phyloP scores from a whole-genome alignment of 2,797 vertebrate genomes.

The Amniataba percoides region DNA sequence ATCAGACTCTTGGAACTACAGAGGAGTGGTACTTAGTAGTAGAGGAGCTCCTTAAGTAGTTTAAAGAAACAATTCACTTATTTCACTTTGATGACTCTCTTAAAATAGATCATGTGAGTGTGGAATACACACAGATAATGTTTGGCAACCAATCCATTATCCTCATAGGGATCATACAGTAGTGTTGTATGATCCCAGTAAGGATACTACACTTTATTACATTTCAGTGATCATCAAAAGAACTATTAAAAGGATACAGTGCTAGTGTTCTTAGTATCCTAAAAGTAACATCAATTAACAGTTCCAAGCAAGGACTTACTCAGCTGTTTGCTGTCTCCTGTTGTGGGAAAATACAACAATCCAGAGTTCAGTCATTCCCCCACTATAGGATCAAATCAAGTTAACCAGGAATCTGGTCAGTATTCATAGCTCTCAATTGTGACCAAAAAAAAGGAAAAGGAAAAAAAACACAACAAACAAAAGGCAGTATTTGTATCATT shows the following conservation, averaged over 20 bases:
- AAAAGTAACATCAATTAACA: constrained; percentile 11
- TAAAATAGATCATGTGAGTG: not conserved
- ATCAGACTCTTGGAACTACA: not conserved
- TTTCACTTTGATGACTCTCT: not conserved
- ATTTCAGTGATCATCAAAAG: not conserved
- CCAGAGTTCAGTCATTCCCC: constrained; percentile 18
- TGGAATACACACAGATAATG: not conserved
- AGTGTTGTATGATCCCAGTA: not conserved
- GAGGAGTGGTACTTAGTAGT: too few species aligned
- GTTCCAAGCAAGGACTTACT: not conserved
- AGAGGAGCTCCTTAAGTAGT: constrained; percentile 5
- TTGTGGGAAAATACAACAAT: constrained; percentile 26
- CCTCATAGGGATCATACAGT: too few species aligned
- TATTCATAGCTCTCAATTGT: constrained; percentile 26
- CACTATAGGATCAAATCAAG: constrained; percentile 20
- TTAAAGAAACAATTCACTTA: not conserved
- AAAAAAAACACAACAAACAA: constrained; percentile 12
- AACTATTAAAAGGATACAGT: not conserved
- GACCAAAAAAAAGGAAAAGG: not conserved
- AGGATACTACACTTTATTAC: not conserved
- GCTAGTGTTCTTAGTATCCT: not conserved
- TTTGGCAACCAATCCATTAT: not conserved
- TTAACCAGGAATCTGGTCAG: constrained; percentile 19
- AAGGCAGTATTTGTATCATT: constrained; percentile 28
- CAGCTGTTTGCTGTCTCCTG: constrained; percentile 28